Conservation (phyloP, 2,113 vertebrate genomes). For the Kryptolebias marmoratus region DNA sequence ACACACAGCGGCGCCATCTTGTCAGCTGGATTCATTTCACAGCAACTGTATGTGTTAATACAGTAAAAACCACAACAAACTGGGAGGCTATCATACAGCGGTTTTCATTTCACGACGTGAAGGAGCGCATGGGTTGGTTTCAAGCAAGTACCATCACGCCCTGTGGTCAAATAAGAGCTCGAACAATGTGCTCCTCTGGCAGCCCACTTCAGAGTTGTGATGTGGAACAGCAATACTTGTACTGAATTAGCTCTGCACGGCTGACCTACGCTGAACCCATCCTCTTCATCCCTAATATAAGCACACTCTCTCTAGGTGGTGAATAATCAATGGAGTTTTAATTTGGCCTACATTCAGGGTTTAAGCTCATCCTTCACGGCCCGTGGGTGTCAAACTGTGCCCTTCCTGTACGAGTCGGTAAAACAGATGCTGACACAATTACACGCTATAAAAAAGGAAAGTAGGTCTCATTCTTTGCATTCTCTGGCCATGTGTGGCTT, state of each 20-base stretch:
- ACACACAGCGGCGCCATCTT: too few relatives aligned
- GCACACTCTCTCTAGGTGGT: conserved; percentile 9
- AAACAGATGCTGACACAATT: background rate
- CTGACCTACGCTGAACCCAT: conserved; percentile 33
- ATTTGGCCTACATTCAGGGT: background rate
- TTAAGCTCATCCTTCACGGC: conserved; percentile 6
- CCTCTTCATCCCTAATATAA: conserved; percentile 26
- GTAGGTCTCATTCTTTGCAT: conserved; percentile 44
- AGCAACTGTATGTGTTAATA: background rate
- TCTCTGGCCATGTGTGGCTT: conserved; percentile 53
- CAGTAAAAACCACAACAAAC: conserved; percentile 14
- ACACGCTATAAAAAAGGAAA: conserved; percentile 14
- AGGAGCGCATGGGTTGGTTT: background rate
- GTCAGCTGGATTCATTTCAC: too few relatives aligned
- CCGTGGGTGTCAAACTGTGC: too few relatives aligned
- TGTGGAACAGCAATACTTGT: conserved; percentile 14
- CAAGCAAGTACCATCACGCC: background rate
- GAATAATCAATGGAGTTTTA: conserved; percentile 9
- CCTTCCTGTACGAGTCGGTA: too few relatives aligned
- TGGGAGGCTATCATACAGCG: background rate
- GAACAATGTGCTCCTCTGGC: conserved; percentile 13
- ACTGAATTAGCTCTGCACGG: conserved; percentile 13
- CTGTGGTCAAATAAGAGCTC: conserved; percentile 9
- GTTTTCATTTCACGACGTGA: conserved; percentile 6
- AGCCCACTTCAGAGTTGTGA: conserved; percentile 19